Base-by-base conservation (phyloP, 2,113 vertebrate genomes). In the Caranx ignobilis region DNA sequence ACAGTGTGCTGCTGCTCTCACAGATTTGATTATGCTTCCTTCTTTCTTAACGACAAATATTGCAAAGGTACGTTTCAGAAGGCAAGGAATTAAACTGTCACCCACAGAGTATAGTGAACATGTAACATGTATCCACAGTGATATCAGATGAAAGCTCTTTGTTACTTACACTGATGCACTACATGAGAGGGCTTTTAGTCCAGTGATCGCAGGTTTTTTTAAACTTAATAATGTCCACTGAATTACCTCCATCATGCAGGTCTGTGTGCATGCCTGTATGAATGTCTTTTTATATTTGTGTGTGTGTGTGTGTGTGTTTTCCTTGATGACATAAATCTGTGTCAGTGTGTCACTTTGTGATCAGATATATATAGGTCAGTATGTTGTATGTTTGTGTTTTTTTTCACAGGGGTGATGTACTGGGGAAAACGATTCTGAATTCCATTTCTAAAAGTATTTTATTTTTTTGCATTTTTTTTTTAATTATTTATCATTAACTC, bases 341-440 rank as follows among this genome's bases (percentile, higher is more conserved):
- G 84, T 87, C 82, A 84, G 31, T 75, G 57, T 68, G 69, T 34
- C 54, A 82, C 18, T 59, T 62, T 74, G 10, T 54, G 4, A 18
- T 56, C 55, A 56, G 37, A 8, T 57, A 45, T 21, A 87, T 82
- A 61, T 91, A 75, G 88, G 89, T 79, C 87, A 87, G 12, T 13
- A n/a, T 62, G 66, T 65, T 13, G 37, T 57, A 4, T 21, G 35
- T 26, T 26, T 37, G 45, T 43, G 31, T 78, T 19, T 70, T 15
- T 16, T 19, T 59, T 76, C 3, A 5, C 48, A 8, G 1, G 10
- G 32, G 41, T 37, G 18, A 19, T 12, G 41, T 48, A 35, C 21
- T 54, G 2, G 21, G 6, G 4, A 21, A 54, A 41, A 9, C 18
- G 13, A 16, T 37, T n/a, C 21, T 7, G 11, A 32, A 21, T 11